These are phyloP conservation scores for Charanyca ferruginea DNA, from an alignment of 2,888 invertebrate species.

Conservation along the genomic window DNA sequence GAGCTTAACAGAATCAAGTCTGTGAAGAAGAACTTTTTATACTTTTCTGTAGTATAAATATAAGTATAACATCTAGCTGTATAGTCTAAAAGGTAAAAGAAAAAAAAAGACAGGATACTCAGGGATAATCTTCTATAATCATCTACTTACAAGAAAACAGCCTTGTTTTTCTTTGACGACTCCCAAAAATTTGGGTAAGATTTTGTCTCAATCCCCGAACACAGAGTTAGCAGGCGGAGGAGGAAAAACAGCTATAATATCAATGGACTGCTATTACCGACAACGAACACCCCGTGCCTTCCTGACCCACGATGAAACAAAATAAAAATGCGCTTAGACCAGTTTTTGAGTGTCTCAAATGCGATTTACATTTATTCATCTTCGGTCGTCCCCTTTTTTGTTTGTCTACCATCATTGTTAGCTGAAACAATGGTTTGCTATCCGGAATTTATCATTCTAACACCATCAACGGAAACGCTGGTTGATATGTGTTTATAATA, in stretches of 20 bases:
- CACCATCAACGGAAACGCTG: slow-evolving; percentile 89
- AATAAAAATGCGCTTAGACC: slow-evolving; percentile 73
- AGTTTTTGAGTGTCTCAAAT: slow-evolving; percentile 80
- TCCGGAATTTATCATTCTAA: slow-evolving; percentile 90
- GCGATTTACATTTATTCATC: slow-evolving; percentile 88
- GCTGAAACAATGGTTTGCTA: slow-evolving; percentile 87
- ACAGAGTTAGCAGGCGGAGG: slow-evolving; percentile 27
- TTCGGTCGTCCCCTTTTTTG: slow-evolving; percentile 81
- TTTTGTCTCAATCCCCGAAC: slow-evolving; percentile 31
- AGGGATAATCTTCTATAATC: slow-evolving; percentile 34
- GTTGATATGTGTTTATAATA: slow-evolving; percentile 89
- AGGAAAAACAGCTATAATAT: slow-evolving; percentile 56
- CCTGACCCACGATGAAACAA: slow-evolving; percentile 60
- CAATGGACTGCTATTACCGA: slow-evolving; percentile 46
- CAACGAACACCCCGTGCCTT: slow-evolving; percentile 41
- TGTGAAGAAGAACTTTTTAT: slow-evolving; percentile 10
- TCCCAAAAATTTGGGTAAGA: slow-evolving; percentile 37
- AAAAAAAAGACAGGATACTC: slow-evolving; percentile 38
- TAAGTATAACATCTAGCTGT: not conserved
- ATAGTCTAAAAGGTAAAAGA: slow-evolving; percentile 11
- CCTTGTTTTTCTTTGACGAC: slow-evolving; percentile 44
- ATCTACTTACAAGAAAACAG: slow-evolving; percentile 35
- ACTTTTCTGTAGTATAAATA: not conserved
- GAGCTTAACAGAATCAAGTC: slow-evolving; percentile 7
- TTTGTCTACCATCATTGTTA: slow-evolving; percentile 86